Percentiles rank a stretch among this genome's conserved stretches.
phyloP scores from a whole-genome alignment of 2,113 vertebrate species.

The Lampris megalopsis region DNA sequence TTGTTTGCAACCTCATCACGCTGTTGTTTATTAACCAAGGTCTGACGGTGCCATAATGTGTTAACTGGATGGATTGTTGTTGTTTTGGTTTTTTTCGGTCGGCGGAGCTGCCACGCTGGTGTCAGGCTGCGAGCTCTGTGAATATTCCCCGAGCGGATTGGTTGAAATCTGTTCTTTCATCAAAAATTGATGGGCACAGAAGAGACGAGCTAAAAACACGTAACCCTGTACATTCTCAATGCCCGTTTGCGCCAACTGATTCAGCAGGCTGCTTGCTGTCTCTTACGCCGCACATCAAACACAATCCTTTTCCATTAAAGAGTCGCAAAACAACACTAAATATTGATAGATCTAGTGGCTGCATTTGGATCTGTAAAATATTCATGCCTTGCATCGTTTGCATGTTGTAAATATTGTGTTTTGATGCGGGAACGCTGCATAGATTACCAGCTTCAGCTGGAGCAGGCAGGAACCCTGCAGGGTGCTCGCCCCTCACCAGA shows the following conservation, averaged over 20 bases:
- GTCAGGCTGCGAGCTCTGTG: not conserved
- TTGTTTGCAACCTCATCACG: conserved; percentile 15
- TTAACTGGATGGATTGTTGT: conserved; percentile 6
- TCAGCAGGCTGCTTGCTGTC: conserved; percentile 44
- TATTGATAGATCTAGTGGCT: conserved; percentile 38
- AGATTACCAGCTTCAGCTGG: conserved; percentile 35
- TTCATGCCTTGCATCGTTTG: conserved; percentile 51
- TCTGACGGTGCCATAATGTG: conserved; percentile 6
- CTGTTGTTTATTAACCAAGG: not conserved
- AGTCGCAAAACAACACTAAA: conserved; percentile 48
- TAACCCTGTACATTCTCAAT: not conserved
- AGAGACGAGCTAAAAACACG: conserved; percentile 16
- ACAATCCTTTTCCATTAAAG: not conserved
- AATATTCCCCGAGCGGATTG: not conserved
- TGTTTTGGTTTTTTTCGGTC: not conserved
- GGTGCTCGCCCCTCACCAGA: not conserved
- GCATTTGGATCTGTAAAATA: conserved; percentile 56
- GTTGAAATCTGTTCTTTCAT: conserved; percentile 15
- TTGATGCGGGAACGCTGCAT: conserved; percentile 47
- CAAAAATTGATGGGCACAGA: conserved; percentile 25
- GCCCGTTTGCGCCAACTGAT: conserved; percentile 34
- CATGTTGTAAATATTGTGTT: conserved; percentile 62
- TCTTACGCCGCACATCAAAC: conserved; percentile 35
- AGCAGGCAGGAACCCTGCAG: conserved; percentile 10
- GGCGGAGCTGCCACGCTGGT: not conserved